Evolutionary conservation across 2,113 vertebrate species (phyloP).

Genomic region (Galeopterus variegatus): DNA sequence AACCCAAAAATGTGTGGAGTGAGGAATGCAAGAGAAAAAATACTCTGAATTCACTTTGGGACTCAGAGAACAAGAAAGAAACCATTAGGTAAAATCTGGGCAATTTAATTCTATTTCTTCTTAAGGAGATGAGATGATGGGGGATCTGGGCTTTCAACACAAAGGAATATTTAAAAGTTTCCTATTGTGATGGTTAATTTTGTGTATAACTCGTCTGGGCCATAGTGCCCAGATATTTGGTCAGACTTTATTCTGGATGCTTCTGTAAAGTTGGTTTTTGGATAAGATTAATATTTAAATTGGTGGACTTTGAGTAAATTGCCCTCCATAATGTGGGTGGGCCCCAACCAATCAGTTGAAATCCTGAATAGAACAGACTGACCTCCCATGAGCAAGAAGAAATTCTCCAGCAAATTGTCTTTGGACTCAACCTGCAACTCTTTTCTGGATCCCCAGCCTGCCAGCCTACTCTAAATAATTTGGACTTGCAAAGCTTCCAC

Average conservation of each 20-base stretch:
- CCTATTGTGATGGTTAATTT: neutral
- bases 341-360: neutral
- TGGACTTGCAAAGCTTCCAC: neutral
- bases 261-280: neutral
- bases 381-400: neutral
- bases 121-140: neutral
- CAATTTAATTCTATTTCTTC: neutral
- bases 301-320: neutral
- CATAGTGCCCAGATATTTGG: neutral
- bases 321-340: neutral
- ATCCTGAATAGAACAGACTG: neutral
- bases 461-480: neutral
- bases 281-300: neutral
- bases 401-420: neutral
- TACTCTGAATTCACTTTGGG: neutral
- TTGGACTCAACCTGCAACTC: neutral
- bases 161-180: neutral
- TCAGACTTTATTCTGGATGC: neutral
- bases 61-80: neutral
- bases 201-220: neutral
- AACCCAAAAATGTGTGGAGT: no score
- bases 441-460: neutral
- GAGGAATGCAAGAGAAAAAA: neutral
- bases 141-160: neutral
- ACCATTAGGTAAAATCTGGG: neutral